phyloP scores from a whole-genome alignment of 2,113 vertebrate species.

The Hymenochirus boettgeri region DNA sequence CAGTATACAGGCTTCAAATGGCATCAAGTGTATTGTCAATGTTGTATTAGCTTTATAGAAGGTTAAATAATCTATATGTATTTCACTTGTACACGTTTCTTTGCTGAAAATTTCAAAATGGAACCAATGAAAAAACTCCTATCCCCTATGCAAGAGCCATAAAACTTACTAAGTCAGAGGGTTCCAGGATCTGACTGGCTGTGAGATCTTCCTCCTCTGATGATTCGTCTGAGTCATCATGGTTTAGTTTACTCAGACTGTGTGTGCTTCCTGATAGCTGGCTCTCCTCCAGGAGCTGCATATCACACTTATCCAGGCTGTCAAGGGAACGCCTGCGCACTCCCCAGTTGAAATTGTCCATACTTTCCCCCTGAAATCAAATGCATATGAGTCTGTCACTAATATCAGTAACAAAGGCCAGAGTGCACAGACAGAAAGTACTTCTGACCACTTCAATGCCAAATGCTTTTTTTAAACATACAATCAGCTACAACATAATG shows the following conservation, averaged over 20 bases:
- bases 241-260: constrained; percentile 76
- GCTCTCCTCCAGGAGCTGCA: constrained; percentile 80
- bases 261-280: constrained; percentile 80
- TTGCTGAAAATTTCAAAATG: too few relatives aligned
- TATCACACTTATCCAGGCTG: constrained; percentile 84
- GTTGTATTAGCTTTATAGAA: too few relatives aligned
- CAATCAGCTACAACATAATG: too few relatives aligned
- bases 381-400: not conserved
- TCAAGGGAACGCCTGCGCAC: constrained; percentile 88
- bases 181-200: constrained; percentile 82
- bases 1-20: too few relatives aligned
- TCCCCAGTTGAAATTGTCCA: constrained; percentile 97
- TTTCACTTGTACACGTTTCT: too few relatives aligned
- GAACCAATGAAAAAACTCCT: too few relatives aligned
- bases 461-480: too few relatives aligned
- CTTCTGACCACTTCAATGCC: too few relatives aligned
- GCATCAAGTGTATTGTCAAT: too few relatives aligned
- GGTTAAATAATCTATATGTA: too few relatives aligned
- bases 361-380: constrained; percentile 84
- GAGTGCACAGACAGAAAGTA: too few relatives aligned
- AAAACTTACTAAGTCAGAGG: constrained; percentile 77
- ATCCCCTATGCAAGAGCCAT: too few relatives aligned
- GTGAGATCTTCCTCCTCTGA: constrained; percentile 89
- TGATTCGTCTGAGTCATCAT: constrained; percentile 85
- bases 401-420: not conserved